Evolutionary conservation across 2,113 vertebrate genomes (phyloP), one percentile per base, ranked within the genome.

Genomic region (Cepphus grylle): DNA sequence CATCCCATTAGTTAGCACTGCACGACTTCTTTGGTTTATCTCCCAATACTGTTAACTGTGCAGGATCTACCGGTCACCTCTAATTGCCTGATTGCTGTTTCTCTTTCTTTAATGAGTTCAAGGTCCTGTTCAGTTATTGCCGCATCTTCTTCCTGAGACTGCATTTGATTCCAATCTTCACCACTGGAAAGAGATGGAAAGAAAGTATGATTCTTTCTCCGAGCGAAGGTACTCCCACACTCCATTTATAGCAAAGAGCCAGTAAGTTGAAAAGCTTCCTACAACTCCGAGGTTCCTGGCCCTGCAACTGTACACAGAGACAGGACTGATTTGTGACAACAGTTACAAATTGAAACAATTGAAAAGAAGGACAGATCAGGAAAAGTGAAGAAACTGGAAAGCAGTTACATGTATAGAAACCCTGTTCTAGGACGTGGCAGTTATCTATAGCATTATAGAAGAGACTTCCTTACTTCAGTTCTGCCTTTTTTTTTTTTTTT

Each of bases 91-190:
- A 99, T 99, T 61, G 99, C 99, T 3, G 98, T 99, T 97, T 99
- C 99, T 94, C 99, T 98, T 94, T 99, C 99, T 96, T 99, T 99
- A 95, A 99, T 99, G 79, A 99, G 98, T 94, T 99, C 99, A 97
- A 99, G 98, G 91, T 99, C 99, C 94, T 99, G 99, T 82, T 99
- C 99, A 4, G 99, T 99, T 97, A 99, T 98, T 94, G 98, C 98
- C 47, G 90, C 94, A 34, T 99, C 99, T 47, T 99, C 98, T 40
- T 98, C 97, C 95, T 99, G 99, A 82, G 98, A 97, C 86, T 98
- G 98, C 97, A 99, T 98, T 97, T 99, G 99, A 97, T 98, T 99
- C 98, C 99, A 99, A 8, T 99, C 99, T 89, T 99, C 99, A 97
- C 99, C 99, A 97, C 99, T 99, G 94, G 16, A 96, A 91, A 93